A percentile compares a stretch with the other conserved stretches of the same genome.
Conservation (phyloP, 1,140 invertebrate species). For the Brachionus asplanchnoidis region DNA sequence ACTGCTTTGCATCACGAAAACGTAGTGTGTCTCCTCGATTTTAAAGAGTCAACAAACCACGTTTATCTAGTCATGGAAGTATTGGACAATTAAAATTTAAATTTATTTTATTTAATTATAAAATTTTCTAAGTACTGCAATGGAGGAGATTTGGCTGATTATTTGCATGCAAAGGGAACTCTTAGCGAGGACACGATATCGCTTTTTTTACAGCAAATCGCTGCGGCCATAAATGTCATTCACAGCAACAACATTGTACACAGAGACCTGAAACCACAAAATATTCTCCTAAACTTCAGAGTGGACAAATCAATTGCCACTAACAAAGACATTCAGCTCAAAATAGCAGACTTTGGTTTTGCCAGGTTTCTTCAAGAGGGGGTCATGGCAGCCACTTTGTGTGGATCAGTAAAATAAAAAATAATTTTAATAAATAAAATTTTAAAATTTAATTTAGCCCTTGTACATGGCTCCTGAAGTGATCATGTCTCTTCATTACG, state of each 20-base stretch:
- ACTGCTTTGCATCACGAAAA: conserved; percentile 95
- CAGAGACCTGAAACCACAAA: conserved; percentile 95
- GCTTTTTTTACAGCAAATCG: conserved; percentile 83
- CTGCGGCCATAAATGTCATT: conserved; percentile 29
- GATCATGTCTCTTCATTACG: conserved; percentile 97
- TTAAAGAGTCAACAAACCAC: conserved; percentile 80
- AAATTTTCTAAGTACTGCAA: conserved; percentile 78
- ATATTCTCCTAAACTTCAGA: conserved; percentile 85
- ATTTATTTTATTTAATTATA: neutral
- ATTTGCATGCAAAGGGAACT: conserved; percentile 77
- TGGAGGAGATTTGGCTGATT: conserved; percentile 95
- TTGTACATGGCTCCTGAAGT: conserved; percentile 99
- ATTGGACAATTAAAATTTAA: conserved; percentile 8
- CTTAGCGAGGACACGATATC: conserved; percentile 94
- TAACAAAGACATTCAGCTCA: conserved; percentile 18
- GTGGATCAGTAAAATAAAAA: conserved; percentile 68
- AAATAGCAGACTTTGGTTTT: conserved; percentile 91
- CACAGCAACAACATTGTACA: conserved; percentile 91
- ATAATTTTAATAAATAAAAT: neutral
- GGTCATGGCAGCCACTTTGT: conserved; percentile 97
- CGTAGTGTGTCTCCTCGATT: conserved; percentile 91
- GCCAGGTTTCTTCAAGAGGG: conserved; percentile 95
- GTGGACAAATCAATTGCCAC: conserved; percentile 73
- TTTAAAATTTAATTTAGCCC: conserved; percentile 59
- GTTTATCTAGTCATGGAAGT: conserved; percentile 96